A percentile compares a stretch with the other conserved stretches of the same genome.
phyloP scores from a whole-genome alignment of 35 echinoderm and acorn worm species.

The Stichopus chloronotus region DNA sequence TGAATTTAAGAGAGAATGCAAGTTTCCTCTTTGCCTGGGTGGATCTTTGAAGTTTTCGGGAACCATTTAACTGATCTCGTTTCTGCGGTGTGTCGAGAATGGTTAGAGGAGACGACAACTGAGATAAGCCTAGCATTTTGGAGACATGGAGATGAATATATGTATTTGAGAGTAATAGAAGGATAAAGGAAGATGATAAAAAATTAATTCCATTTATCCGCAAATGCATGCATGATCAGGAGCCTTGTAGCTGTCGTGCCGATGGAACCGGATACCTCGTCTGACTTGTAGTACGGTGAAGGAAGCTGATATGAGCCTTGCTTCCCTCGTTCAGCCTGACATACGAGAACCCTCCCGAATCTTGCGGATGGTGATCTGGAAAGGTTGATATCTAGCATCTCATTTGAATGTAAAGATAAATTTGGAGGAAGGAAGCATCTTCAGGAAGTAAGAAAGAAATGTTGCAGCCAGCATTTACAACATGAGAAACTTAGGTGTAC shows the following conservation, averaged over 20 bases:
- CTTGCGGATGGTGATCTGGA: neutral
- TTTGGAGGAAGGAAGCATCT: neutral
- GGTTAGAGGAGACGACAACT: no score
- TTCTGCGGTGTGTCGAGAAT: no score
- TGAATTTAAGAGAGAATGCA: no score
- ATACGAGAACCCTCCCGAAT: neutral
- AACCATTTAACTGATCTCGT: no score
- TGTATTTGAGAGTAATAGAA: neutral
- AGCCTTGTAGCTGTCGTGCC: neutral
- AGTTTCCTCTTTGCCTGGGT: no score
- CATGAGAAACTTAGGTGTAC: no score
- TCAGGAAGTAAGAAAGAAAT: no score
- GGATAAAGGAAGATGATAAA: neutral
- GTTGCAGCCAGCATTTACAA: no score
- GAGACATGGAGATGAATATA: constrained; percentile 12
- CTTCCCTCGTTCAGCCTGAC: constrained; percentile 28
- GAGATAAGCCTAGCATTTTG: neutral
- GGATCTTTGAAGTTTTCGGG: no score
- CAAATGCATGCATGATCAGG: constrained; percentile 19
- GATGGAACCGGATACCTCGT: neutral
- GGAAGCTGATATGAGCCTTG: neutral
- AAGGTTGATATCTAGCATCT: constrained; percentile 27
- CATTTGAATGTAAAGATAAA: constrained; percentile 33
- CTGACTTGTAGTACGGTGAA: constrained; percentile 4
- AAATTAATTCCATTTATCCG: neutral